Base-by-base conservation (phyloP, 2,888 invertebrate genomes). In the Cephus rjabovi region DNA sequence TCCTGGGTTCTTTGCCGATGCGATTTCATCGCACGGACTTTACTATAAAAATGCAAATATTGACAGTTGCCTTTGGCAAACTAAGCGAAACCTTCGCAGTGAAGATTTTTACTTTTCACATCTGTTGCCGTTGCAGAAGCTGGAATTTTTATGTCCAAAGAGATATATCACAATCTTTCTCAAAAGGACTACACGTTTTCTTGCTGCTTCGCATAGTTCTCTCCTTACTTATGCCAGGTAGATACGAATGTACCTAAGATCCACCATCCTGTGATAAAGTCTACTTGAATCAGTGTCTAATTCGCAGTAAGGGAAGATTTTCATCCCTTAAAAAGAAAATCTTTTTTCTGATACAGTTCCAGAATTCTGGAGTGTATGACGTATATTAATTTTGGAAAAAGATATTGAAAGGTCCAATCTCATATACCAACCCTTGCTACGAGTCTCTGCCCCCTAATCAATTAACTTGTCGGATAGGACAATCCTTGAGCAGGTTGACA, bases 1-100 rank as follows among this genome's bases (percentile, higher is more conserved):
- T 75, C 74, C 75, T 56, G 56, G 37, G 75, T 79, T 75, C 73
- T 75, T 74, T 71, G 31, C 71, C 71, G 23, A 71, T 69, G 68
- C 73, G 71, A 76, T 73, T 68, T 76, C 34, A 23, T 40, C 40
- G 6, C 4, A 15, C 23, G 40, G 15, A 40, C 6, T 40, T 15
- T 40, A 15, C 6, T 40, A 40, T 15, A 40, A 40, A 23, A 40
- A 40, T 15, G 40, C 40, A 40, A 40, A 40, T 56, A 56, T 56
- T 56, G 56, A 23, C 23, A 23, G 23, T 56, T 23, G 56, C 40
- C 40, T 40, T 40, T 40, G 40, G 40, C 56, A 23, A 56, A 56
- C 56, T 56, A 56, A 56, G 56, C 23, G 4, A 23, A 56, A 56
- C 9, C 56, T 23, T 56, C 23, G 15, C 15, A 23, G 2, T 23